Evolutionary conservation across 2,888 invertebrate genomes (phyloP).

Genomic region (Caenorhabditis sinica): DNA sequence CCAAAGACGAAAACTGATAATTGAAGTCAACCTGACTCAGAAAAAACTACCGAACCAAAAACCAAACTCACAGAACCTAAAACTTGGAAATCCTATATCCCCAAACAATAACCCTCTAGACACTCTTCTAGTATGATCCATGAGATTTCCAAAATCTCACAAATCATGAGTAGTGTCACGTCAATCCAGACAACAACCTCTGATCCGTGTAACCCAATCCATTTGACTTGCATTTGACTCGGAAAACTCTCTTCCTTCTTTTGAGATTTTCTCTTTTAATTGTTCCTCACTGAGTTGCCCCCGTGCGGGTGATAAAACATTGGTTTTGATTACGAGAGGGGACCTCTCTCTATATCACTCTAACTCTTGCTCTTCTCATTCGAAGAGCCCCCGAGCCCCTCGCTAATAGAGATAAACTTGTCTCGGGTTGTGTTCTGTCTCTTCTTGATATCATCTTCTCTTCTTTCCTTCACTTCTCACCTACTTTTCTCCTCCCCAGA

Average conservation of each 20-base stretch:
- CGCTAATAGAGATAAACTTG: slow-evolving; percentile 51
- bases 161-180: slow-evolving; percentile 45
- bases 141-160: slow-evolving; percentile 32
- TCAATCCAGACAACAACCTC: slow-evolving; percentile 47
- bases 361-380: slow-evolving; percentile 4
- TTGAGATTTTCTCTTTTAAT: background rate
- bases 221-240: slow-evolving; percentile 45
- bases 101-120: slow-evolving; percentile 6
- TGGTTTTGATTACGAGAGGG: slow-evolving; percentile 49
- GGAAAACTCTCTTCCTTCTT: slow-evolving; percentile 11
- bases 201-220: slow-evolving; percentile 24
- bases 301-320: slow-evolving; percentile 48
- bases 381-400: background rate
- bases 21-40: background rate
- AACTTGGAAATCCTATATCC: background rate
- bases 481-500: slow-evolving; percentile 32
- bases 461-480: slow-evolving; percentile 36
- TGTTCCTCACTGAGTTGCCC: background rate
- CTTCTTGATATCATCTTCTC: slow-evolving; percentile 41
- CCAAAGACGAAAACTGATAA: background rate
- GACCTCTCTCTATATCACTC: slow-evolving; percentile 1
- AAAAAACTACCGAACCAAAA: background rate
- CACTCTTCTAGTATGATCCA: slow-evolving; percentile 12
- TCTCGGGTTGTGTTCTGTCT: slow-evolving; percentile 30
- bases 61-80: background rate